Evolutionary conservation across 2,113 vertebrate species (phyloP), one percentile per base, ranked within the genome.

Genomic region (Xerus inauris): DNA sequence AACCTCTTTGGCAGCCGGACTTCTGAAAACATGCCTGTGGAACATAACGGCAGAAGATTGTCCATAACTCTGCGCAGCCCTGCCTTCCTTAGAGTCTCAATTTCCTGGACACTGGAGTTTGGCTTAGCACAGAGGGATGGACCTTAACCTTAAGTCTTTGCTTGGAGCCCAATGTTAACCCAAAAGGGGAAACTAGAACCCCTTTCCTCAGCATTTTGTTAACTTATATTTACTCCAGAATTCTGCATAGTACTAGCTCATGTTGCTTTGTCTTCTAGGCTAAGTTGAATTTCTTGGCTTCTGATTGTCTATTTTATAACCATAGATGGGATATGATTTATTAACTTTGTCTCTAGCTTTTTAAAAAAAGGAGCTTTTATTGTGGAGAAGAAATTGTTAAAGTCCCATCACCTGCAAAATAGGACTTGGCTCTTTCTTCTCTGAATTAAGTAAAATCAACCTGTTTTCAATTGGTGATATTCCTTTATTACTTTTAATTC

Each of bases 401-500:
- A 92, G 75, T 54, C 57, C 75, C 87, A 90, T 96, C 94, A 94
- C 96, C 94, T 72, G 40, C 82, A 93, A 59, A 92, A 92, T 72
- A 69, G 89, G 49, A 91, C 83, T 89, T 54, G 79, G 80, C 57
- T 57, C 76, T 87, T 75, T 94, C 71, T 96, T 88, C 71, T 85
- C 65, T 35, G 57, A 80, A 95, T 96, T 92, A 95, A 89, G 94
- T 92, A 54, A 91, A 87, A 94, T 93, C 94, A 87, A 51, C 95
- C 79, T 83, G 64, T 91, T 97, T 94, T 95, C 86, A 94, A 59
- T 35, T 42, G 93, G 42, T 57, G 89, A 80, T 94, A 91, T 87
- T 96, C 97, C 80, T 96, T 97, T 97, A 97, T 95, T 96, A 93
- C 73, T 89, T 97, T 97, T 96, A 96, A 96, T 95, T 97, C 94